Base-by-base conservation (phyloP, 1,140 invertebrate species). In the Nebria ingens region DNA sequence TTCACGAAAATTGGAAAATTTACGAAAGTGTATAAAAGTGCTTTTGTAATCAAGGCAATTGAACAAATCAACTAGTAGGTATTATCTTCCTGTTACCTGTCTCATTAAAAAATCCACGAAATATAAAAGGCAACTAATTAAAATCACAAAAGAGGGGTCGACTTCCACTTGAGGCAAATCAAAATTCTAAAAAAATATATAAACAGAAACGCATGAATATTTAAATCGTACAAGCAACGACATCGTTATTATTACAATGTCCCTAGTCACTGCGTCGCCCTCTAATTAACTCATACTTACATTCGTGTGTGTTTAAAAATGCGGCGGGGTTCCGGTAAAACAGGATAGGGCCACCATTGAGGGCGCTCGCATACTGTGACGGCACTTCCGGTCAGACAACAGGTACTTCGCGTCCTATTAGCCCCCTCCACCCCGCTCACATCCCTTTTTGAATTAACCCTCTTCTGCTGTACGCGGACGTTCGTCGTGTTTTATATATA, bases 301-400 rank as follows among this genome's bases (percentile, higher is more conserved):
- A 34, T 34, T 9, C 25, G 25, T 34, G n/a, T 34, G n/a, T 34
- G 40, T 45, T 11, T 45, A 45, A 45, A 45, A 45, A 45, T 45
- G 40, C 40, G 4, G 15, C 15, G 17, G 40, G 40, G 40, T 17
- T 45, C 40, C 40, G 17, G 9, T 45, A 17, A 34, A 4, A 45
- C 40, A 45, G 40, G 40, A 45, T 45, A 45, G 40, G 4, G 15
- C 40, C 17, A 17, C 40, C 15, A 45, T 45, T 45, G 40, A 45
- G 40, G 40, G 40, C 40, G 40, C 40, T 45, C 40, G 40, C 40
- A 17, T 17, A 45, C 40, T 45, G 40, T 45, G 40, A 45, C 40
- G 40, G 6, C 40, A 17, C 17, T 45, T 45, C 40, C 40, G 40
- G 40, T 45, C 40, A 45, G 15, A 45, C 40, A 45, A 45, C 40